Evolutionary conservation across 2,113 vertebrate genomes (phyloP).

Genomic region (Xenotilapia leptura): DNA sequence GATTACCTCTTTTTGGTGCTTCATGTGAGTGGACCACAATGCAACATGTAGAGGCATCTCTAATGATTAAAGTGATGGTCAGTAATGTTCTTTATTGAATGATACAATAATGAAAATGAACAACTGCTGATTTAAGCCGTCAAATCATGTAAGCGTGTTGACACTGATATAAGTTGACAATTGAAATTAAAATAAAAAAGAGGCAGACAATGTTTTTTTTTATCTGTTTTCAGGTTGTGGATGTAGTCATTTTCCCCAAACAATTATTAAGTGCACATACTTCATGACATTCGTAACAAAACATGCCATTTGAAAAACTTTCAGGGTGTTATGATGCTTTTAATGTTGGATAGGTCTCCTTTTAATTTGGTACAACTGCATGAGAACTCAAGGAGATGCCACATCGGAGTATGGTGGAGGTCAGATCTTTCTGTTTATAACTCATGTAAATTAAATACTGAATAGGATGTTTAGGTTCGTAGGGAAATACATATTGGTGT

Average conservation of each 20-base stretch:
- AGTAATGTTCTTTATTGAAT: slow-evolving; percentile 9
- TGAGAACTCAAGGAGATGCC: neutral
- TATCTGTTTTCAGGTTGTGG: neutral
- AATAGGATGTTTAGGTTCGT: neutral
- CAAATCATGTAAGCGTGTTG: neutral
- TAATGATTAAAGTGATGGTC: neutral
- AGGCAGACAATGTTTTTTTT: neutral
- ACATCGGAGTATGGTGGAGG: neutral
- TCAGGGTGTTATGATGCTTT: neutral
- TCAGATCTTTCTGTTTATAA: neutral
- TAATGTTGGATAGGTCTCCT: neutral
- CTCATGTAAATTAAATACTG: neutral
- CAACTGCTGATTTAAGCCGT: neutral
- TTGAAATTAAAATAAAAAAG: neutral
- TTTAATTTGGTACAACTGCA: neutral
- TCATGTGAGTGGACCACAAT: neutral
- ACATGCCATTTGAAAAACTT: neutral
- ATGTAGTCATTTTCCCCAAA: neutral
- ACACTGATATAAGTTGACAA: neutral
- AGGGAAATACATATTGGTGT: neutral
- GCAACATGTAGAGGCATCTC: neutral
- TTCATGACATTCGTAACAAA: neutral
- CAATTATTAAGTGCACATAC: neutral
- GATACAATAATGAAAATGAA: neutral
- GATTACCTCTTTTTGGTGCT: slow-evolving; percentile 12